These are phyloP conservation scores for Limnephilus auricula DNA, from an alignment of 2,888 invertebrate genomes.

Conservation along the genomic window DNA sequence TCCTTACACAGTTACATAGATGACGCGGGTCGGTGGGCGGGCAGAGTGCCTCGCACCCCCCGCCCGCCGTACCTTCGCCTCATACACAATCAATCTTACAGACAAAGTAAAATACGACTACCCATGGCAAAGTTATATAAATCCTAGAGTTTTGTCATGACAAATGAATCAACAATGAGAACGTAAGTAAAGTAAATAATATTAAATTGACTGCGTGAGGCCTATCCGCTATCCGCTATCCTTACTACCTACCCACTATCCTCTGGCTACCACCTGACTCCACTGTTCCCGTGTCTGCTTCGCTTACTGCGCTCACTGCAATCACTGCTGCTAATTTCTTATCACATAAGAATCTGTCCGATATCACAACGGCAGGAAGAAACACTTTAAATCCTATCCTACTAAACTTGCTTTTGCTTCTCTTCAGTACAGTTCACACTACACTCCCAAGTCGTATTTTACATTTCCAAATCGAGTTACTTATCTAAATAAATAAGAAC, in stretches of 20 bases:
- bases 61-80: background rate
- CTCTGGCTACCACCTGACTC: too few relatives aligned
- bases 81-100: conserved; percentile 43
- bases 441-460: conserved; percentile 2
- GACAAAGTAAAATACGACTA: conserved; percentile 52
- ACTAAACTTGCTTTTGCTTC: background rate
- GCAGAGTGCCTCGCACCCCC: conserved; percentile 5
- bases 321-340: conserved; percentile 50
- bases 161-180: conserved; percentile 49
- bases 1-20: conserved; percentile 60
- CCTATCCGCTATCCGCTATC: conserved; percentile 21
- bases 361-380: conserved; percentile 33
- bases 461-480: conserved; percentile 36
- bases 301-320: too few relatives aligned
- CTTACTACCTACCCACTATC: background rate
- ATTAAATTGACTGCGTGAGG: conserved; percentile 25
- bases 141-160: conserved; percentile 56
- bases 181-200: conserved; percentile 9
- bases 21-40: conserved; percentile 67
- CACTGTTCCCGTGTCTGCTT: too few relatives aligned
- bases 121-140: conserved; percentile 46
- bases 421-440: background rate
- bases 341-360: conserved; percentile 63
- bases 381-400: conserved; percentile 24
- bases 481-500: conserved; percentile 46